Evolutionary conservation across 1,140 invertebrate species (phyloP).

Genomic region (Drosophila cardini): DNA sequence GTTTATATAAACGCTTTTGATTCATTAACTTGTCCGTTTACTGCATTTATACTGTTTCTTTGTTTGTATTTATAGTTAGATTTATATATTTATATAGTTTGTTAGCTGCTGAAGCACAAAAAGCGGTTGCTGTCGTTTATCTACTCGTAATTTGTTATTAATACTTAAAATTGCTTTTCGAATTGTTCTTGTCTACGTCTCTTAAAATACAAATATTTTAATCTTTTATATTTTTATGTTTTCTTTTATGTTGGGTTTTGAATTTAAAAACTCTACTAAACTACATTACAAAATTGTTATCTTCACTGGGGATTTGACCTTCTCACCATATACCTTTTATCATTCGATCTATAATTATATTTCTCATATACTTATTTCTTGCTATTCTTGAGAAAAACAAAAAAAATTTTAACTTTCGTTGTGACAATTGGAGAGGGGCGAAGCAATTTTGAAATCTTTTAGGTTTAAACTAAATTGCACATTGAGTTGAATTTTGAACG

Average conservation of each 20-base stretch:
- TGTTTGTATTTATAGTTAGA: constrained; percentile 42
- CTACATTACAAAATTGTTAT: constrained; percentile 52
- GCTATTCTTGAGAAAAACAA: constrained; percentile 29
- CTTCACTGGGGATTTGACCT: constrained; percentile 45
- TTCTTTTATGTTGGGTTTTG: constrained; percentile 16
- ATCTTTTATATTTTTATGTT: constrained; percentile 21
- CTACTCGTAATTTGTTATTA: constrained; percentile 69
- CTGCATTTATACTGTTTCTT: constrained; percentile 30
- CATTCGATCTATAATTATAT: constrained; percentile 7
- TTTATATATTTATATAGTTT: constrained; percentile 43
- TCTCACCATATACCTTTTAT: constrained; percentile 1
- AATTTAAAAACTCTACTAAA: constrained; percentile 51
- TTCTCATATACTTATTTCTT: constrained; percentile 19
- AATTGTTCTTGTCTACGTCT: constrained; percentile 61
- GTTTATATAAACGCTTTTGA: constrained; percentile 73
- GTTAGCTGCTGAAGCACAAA: constrained; percentile 68
- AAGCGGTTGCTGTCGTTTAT: constrained; percentile 59
- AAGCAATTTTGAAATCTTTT: constrained; percentile 34
- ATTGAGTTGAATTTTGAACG: constrained; percentile 81
- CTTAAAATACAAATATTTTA: constrained; percentile 51
- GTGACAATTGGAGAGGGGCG: constrained; percentile 40
- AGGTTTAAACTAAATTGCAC: constrained; percentile 81
- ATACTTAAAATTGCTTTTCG: constrained; percentile 81
- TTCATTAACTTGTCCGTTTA: constrained; percentile 65
- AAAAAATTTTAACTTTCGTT: constrained; percentile 51